Evolutionary conservation across 2,113 vertebrate species (phyloP).

Genomic region (Scomber colias): DNA sequence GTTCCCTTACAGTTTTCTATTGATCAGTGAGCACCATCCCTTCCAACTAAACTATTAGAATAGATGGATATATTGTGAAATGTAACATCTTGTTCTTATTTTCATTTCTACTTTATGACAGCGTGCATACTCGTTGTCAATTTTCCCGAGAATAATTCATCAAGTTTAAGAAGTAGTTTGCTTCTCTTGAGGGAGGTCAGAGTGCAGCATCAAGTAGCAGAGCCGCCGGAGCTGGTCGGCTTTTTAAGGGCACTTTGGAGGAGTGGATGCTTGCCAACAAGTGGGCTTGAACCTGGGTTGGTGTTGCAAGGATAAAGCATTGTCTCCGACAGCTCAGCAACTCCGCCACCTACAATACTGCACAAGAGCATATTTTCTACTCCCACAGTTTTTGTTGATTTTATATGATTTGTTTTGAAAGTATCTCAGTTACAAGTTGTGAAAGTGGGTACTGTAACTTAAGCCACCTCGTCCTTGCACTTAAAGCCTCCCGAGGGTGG

Average conservation of each 20-base stretch:
- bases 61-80: no score
- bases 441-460: no score
- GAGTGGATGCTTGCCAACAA: conserved; percentile 34
- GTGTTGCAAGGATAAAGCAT: conserved; percentile 22
- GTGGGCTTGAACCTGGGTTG: conserved; percentile 31
- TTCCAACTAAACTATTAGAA: no score
- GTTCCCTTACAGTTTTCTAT: no score
- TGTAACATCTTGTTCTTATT: no score
- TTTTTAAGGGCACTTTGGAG: conserved; percentile 6
- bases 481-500: no score
- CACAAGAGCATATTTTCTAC: neutral
- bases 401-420: neutral
- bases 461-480: neutral
- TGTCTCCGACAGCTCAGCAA: conserved; percentile 21
- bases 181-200: neutral
- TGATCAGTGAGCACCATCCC: no score
- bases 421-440: neutral
- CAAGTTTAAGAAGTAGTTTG: neutral
- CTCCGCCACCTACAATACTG: conserved; percentile 10
- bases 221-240: neutral
- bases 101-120: no score
- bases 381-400: conserved; percentile 22
- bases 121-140: no score
- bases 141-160: no score
- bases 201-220: neutral